Evolutionary conservation across 2,888 invertebrate species (phyloP), one percentile per base, ranked within the genome.

Genomic region (Acronicta psi): DNA sequence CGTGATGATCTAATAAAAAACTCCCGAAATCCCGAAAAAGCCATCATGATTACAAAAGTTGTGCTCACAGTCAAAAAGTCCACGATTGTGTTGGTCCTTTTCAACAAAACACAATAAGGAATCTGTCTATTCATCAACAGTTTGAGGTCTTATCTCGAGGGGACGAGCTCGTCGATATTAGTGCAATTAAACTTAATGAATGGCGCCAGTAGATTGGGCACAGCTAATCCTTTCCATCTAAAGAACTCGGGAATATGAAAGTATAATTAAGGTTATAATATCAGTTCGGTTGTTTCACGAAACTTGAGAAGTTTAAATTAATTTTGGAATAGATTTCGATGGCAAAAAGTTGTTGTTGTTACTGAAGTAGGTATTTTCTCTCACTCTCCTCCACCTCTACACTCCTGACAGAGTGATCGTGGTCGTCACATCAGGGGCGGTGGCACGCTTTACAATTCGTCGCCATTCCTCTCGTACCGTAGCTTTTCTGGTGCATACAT

Each of bases 151-250:
- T 74, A 70, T 77, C 77, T 16, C 14, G 14, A 42, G 20, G 7
- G 55, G 43, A 31, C 52, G 47, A 34, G 43, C 58, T 23, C 51
- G 31, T 52, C 43, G 54, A 74, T 65, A 74, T 59, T 43, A 65
- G 50, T 64, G 53, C 60, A 75, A 75, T 75, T 58, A 52, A 74
- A 75, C 50, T 75, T 75, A 38, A 42, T 67, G 61, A 74, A 77
- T 56, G 38, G 69, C n/a, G 11, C 0, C 9, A 25, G 45, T 52
- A 74, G 49, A 77, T 57, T 68, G 69, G 18, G 16, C 34, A 16
- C 11, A 34, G 47, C 43, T 66, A 25, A 69, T 59, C 59, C 55
- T 51, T 73, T 67, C 71, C 55, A 58, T 65, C 46, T 36, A 29
- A 59, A 18, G 16, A 49, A 53, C 55, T 37, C 34, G 13, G 55